Evolutionary conservation across 2,113 vertebrate species (phyloP).

Genomic region (Hydrolagus affinis): DNA sequence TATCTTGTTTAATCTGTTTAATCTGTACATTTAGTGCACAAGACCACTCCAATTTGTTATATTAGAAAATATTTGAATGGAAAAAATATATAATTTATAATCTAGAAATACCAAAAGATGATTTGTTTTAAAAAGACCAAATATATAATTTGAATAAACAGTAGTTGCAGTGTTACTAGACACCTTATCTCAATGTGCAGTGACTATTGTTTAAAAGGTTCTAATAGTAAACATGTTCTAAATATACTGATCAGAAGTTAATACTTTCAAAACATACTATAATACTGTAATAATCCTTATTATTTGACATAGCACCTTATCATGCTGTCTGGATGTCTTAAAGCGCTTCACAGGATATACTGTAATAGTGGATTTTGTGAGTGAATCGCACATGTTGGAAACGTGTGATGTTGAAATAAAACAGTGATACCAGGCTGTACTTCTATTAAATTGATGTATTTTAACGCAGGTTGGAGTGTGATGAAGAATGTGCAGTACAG

Average conservation of each 20-base stretch:
- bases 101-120: neutral
- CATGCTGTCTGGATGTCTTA: no score
- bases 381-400: neutral
- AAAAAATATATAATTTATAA: neutral
- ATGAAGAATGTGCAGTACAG: slow-evolving; percentile 81
- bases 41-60: neutral
- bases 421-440: neutral
- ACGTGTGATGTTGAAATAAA: neutral
- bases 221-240: no score
- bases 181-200: neutral
- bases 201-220: neutral
- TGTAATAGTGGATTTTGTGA: no score
- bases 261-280: no score
- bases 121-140: neutral
- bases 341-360: no score
- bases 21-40: neutral
- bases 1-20: neutral
- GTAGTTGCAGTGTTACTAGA: no score
- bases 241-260: neutral
- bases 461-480: slow-evolving; percentile 77
- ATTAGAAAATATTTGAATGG: neutral
- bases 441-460: slow-evolving; percentile 37
- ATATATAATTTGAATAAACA: neutral
- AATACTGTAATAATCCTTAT: no score
- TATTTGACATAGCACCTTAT: no score